Evolutionary conservation across 2,113 vertebrate genomes (phyloP), one percentile per base, ranked within the genome.

Genomic region (Nothocercus julius): DNA sequence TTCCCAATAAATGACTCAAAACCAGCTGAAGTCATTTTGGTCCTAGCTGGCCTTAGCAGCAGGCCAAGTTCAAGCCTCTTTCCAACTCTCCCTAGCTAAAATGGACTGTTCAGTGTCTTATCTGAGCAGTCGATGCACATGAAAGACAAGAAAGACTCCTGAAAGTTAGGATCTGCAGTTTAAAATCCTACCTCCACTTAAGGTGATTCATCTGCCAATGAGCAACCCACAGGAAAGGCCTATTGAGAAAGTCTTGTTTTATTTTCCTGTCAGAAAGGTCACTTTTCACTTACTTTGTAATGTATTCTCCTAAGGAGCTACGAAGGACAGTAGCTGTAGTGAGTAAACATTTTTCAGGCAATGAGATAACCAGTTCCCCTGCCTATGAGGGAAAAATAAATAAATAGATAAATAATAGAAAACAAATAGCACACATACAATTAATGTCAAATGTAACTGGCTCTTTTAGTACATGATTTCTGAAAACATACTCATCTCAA

Each of bases 291-390:
- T 97, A 99, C 99, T 97, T 98, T 91, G 91, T 96, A 85, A 99
- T 97, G 70, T 98, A 98, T 13, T 87, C 91, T 51, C 98, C 99
- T 93, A 99, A 74, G 95, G 97, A 97, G 96, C 99, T 99, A 75
- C 74, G 85, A 30, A 99, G 98, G 69, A 99, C 99, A 0, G 98
- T 98, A 20, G 93, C 92, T 0, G 99, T 98, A 56, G 99, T 99
- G 84, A 99, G 97, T 75, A 99, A 98, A 96, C 99, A 99, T 16
- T 97, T 98, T 97, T 98, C 98, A 3, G 99, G 99, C 94, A 99
- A 93, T 1, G 99, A 98, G 88, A 99, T 98, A 27, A 99, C 32
- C 93, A 98, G 56, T 76, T 98, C 97, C 14, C 98, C 98, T 18
- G 98, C 97, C 99, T 99, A 95, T 30, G 22, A 73, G 73, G 88